A percentile compares a stretch with the other conserved stretches of the same genome.
Conservation (phyloP, 2,113 vertebrate genomes). For the Saccopteryx leptura region DNA sequence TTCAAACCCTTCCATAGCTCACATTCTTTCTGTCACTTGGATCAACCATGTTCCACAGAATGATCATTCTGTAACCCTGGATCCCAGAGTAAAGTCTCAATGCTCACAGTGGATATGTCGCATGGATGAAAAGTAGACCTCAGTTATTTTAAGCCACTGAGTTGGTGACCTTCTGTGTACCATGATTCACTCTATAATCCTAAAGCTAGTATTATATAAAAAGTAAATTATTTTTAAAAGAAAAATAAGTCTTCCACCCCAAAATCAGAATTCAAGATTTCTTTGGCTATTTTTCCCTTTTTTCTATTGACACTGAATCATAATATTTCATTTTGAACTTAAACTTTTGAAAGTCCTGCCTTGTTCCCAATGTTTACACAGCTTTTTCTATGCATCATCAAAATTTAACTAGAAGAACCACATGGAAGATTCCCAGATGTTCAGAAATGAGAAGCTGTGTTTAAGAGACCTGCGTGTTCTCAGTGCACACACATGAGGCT, state of each 20-base stretch:
- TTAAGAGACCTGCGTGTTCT: not conserved
- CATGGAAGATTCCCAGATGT: not conserved
- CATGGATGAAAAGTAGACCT: not conserved
- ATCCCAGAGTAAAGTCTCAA: not conserved
- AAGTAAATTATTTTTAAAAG: conserved; percentile 57
- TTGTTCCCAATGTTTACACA: not conserved
- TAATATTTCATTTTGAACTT: conserved; percentile 11
- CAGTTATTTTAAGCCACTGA: not conserved
- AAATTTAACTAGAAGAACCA: not conserved
- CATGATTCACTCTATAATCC: not conserved
- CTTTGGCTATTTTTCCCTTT: not conserved
- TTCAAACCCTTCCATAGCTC: not conserved
- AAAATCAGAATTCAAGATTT: not conserved
- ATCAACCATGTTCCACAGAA: not conserved
- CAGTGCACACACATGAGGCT: not conserved
- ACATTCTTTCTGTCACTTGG: not conserved
- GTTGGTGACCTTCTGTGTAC: not conserved
- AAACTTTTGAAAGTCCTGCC: not conserved
- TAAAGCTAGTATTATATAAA: not conserved
- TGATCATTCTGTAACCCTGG: not conserved
- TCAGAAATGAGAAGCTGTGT: not conserved
- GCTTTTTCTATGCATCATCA: not conserved
- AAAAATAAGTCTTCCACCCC: not conserved
- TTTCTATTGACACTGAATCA: not conserved
- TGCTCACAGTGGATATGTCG: not conserved